Evolutionary conservation across 2,888 invertebrate genomes (phyloP).

Genomic region (Ochlodes sylvanus): DNA sequence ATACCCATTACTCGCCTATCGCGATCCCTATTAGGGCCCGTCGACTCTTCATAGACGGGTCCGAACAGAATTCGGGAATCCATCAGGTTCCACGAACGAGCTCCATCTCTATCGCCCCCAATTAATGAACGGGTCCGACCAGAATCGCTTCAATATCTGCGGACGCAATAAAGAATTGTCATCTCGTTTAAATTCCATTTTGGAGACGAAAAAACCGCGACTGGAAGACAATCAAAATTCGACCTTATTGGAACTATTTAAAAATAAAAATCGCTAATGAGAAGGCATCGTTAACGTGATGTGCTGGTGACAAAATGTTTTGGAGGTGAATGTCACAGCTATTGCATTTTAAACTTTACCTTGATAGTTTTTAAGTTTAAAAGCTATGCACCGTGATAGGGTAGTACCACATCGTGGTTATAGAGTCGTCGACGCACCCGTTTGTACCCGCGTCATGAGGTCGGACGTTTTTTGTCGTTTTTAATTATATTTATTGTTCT

Average conservation of each 20-base stretch:
- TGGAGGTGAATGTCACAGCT: slow-evolving; percentile 54
- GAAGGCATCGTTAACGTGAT: slow-evolving; percentile 69
- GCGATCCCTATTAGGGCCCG: slow-evolving; percentile 65
- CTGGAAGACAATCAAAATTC: slow-evolving; percentile 55
- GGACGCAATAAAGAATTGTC: slow-evolving; percentile 69
- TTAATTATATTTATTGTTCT: slow-evolving; percentile 84
- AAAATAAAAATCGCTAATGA: slow-evolving; percentile 76
- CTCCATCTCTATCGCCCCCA: slow-evolving; percentile 63
- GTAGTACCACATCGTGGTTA: slow-evolving; percentile 63
- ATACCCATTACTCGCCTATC: slow-evolving; percentile 61
- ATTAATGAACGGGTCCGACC: slow-evolving; percentile 60
- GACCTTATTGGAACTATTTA: slow-evolving; percentile 60
- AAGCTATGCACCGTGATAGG: slow-evolving; percentile 41
- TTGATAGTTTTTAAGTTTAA: slow-evolving; percentile 32
- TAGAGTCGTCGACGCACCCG: slow-evolving; percentile 76
- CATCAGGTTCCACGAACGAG: slow-evolving; percentile 58
- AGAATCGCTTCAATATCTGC: slow-evolving; percentile 58
- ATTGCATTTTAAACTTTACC: slow-evolving; percentile 56
- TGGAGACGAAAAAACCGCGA: slow-evolving; percentile 60
- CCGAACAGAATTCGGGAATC: slow-evolving; percentile 53
- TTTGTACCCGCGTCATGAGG: slow-evolving; percentile 76
- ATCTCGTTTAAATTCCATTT: slow-evolving; percentile 80
- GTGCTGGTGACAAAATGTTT: slow-evolving; percentile 77
- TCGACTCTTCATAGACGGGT: slow-evolving; percentile 55
- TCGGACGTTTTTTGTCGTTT: slow-evolving; percentile 81